A percentile compares a stretch with the other conserved stretches of the same genome.
phyloP scores from a whole-genome alignment of 2,888 invertebrate genomes.

The Polyommatus icarus region DNA sequence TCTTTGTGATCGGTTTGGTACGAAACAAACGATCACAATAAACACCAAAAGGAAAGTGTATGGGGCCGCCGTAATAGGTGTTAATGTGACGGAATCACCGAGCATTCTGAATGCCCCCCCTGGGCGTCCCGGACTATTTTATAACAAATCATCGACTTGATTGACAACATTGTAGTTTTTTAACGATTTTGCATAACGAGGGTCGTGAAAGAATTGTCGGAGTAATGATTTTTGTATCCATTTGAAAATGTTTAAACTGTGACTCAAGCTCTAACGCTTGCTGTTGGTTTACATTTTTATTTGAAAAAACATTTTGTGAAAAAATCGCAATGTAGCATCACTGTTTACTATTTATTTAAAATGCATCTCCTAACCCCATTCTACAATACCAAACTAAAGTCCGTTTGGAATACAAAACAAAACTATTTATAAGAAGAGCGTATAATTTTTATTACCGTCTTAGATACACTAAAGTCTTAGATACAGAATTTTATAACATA shows the following conservation, averaged over 20 bases:
- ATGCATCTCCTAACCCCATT: too few relatives aligned
- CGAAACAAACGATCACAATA: constrained; percentile 79
- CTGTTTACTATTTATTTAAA: too few relatives aligned
- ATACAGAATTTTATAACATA: too few relatives aligned
- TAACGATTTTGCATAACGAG: constrained; percentile 47
- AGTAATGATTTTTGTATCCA: not conserved
- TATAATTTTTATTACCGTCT: too few relatives aligned
- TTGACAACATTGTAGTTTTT: constrained; percentile 66
- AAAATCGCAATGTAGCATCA: too few relatives aligned
- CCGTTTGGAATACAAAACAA: too few relatives aligned
- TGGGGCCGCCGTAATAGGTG: constrained; percentile 68
- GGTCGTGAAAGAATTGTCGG: not conserved
- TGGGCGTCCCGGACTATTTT: constrained; percentile 57
- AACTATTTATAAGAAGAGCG: too few relatives aligned
- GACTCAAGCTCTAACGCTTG: too few relatives aligned
- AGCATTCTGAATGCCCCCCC: constrained; percentile 62
- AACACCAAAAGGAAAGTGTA: constrained; percentile 78
- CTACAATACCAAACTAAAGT: too few relatives aligned
- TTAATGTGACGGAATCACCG: constrained; percentile 72
- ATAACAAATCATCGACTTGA: constrained; percentile 72
- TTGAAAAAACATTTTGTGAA: too few relatives aligned
- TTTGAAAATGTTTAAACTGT: not conserved
- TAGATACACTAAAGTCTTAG: too few relatives aligned
- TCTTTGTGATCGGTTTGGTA: constrained; percentile 74
- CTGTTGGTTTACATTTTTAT: too few relatives aligned